Conservation (phyloP, 2,113 vertebrate species). For the Alaudala cheleensis region DNA sequence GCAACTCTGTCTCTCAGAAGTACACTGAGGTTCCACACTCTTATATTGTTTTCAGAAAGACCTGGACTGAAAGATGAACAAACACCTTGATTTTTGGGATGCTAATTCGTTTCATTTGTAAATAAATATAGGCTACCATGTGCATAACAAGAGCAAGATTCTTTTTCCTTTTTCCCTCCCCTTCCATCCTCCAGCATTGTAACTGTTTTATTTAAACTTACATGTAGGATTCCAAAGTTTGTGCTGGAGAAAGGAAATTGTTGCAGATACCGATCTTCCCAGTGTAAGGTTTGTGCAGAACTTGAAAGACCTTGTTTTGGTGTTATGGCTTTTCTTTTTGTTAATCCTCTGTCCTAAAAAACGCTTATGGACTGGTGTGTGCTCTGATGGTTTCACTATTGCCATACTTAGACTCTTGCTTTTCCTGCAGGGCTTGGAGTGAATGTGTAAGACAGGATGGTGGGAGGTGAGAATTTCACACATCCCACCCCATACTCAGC, state of each 20-base stretch:
- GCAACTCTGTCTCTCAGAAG: background rate
- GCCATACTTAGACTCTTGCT: constrained; percentile 19
- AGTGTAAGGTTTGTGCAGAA: background rate
- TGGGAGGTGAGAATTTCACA: constrained; percentile 49
- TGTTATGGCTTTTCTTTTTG: background rate
- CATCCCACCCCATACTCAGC: background rate
- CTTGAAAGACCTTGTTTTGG: background rate
- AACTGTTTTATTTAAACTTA: background rate
- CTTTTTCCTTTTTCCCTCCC: fast-evolving
- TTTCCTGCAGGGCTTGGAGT: constrained; percentile 17
- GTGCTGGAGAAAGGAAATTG: background rate
- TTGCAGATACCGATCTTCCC: background rate
- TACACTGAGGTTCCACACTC: background rate
- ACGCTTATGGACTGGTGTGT: background rate
- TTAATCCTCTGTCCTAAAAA: background rate
- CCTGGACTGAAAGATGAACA: background rate
- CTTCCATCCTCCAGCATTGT: background rate
- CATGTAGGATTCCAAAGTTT: background rate
- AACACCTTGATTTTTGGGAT: background rate
- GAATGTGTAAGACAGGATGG: constrained; percentile 51
- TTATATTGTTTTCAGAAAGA: background rate
- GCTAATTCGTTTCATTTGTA: background rate
- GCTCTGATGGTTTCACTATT: background rate
- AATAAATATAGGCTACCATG: background rate
- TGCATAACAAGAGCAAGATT: background rate